These are phyloP conservation scores for Apamea sordens DNA, from an alignment of 2,888 invertebrate species.

Conservation along the genomic window DNA sequence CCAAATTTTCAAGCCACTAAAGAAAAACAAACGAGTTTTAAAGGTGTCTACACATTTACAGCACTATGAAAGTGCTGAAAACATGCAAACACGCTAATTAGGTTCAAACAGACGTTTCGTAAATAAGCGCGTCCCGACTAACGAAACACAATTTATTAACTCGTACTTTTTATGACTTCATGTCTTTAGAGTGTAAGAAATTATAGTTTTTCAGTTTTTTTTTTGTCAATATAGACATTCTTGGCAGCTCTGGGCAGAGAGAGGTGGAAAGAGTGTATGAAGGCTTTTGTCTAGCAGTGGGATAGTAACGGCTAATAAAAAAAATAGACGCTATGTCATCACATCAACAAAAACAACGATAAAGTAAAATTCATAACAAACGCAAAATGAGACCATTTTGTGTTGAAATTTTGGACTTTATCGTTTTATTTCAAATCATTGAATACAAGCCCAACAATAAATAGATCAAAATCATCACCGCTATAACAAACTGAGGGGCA, in stretches of 20 bases:
- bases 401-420: not conserved
- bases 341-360: not conserved
- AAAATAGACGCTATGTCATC: not conserved
- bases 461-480: not conserved
- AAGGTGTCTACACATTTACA: constrained; percentile 21
- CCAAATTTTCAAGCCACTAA: not conserved
- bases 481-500: not conserved
- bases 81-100: constrained; percentile 46
- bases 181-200: not conserved
- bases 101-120: constrained; percentile 43
- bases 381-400: not conserved
- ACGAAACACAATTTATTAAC: constrained; percentile 43
- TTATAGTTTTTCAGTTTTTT: not conserved
- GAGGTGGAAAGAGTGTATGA: too few relatives aligned
- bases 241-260: too few relatives aligned
- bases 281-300: too few relatives aligned
- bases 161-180: constrained; percentile 26
- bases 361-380: too few relatives aligned
- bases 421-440: not conserved
- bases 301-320: too few relatives aligned
- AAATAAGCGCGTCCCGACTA: constrained; percentile 34
- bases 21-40: not conserved
- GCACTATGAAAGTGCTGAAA: constrained; percentile 22
- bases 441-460: not conserved
- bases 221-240: not conserved